Evolutionary conservation across 2,888 invertebrate species (phyloP).

Genomic region (Chrysomela aeneicollis): DNA sequence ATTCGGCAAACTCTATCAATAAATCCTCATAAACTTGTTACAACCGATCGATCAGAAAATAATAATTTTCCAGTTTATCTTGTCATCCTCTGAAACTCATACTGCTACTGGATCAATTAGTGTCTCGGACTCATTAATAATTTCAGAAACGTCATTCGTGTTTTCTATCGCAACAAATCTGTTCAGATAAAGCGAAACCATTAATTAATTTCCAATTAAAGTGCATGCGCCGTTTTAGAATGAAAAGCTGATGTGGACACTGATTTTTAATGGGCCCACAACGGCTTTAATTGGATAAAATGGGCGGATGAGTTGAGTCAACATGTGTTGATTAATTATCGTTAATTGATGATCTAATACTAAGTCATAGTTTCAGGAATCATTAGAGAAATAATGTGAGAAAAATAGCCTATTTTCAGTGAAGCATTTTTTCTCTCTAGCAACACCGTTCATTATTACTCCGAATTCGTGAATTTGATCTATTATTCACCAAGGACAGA

Average conservation of each 20-base stretch:
- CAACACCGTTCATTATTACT: too few relatives aligned
- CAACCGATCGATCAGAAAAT: too few relatives aligned
- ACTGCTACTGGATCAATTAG: background rate
- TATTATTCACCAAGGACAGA: slow-evolving; percentile 51
- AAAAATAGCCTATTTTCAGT: too few relatives aligned
- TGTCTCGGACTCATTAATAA: background rate
- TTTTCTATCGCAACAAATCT: slow-evolving; percentile 40
- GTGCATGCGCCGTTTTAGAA: slow-evolving; percentile 29
- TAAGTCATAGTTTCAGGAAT: slow-evolving; percentile 33
- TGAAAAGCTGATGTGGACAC: slow-evolving; percentile 22
- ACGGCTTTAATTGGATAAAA: slow-evolving; percentile 27
- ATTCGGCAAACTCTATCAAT: too few relatives aligned
- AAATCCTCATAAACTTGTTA: too few relatives aligned
- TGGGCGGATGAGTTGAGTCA: slow-evolving; percentile 8
- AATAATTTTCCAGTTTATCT: too few relatives aligned
- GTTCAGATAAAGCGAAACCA: slow-evolving; percentile 33
- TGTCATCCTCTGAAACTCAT: background rate
- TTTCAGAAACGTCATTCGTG: slow-evolving; percentile 26
- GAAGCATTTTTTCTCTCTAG: too few relatives aligned
- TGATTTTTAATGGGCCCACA: slow-evolving; percentile 26
- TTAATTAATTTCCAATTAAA: slow-evolving; percentile 47
- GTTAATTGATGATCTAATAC: background rate
- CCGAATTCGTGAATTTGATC: slow-evolving; percentile 41
- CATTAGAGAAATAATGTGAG: background rate
- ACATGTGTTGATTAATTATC: slow-evolving; percentile 2